A percentile compares a stretch with the other conserved stretches of the same genome.
Evolutionary conservation across 2,797 vertebrate genomes (phyloP).

Genomic region (Kryptopterus vitreolus): DNA sequence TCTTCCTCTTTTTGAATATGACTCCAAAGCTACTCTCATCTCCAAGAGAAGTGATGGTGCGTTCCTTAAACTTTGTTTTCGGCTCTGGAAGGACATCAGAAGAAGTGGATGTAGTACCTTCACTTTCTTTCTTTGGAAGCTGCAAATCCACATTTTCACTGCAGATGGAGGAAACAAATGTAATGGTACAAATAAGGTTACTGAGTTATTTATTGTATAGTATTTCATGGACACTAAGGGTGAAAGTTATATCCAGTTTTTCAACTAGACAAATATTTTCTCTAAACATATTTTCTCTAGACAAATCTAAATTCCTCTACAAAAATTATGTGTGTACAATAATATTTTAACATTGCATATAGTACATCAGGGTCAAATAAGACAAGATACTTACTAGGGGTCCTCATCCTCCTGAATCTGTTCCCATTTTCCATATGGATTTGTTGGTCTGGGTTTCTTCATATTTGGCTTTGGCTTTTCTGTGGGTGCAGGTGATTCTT

Average conservation of each 20-base stretch:
- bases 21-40: slow-evolving; percentile 70
- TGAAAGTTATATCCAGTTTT: not conserved
- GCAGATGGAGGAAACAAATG: slow-evolving; percentile 31
- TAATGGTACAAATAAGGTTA: not conserved
- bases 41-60: slow-evolving; percentile 89
- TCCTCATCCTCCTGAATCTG: slow-evolving; percentile 75
- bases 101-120: slow-evolving; percentile 61
- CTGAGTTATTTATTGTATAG: not conserved
- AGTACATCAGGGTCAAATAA: not conserved
- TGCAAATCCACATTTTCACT: slow-evolving; percentile 88
- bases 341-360: not conserved
- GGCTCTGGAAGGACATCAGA: slow-evolving; percentile 70
- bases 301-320: not conserved
- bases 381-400: slow-evolving; percentile 69
- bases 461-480: not conserved
- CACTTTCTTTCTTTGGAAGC: slow-evolving; percentile 78
- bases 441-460: slow-evolving; percentile 71
- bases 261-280: not conserved
- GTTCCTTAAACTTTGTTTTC: slow-evolving; percentile 87
- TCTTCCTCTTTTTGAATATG: slow-evolving; percentile 88
- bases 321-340: no score
- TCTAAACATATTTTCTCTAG: not conserved
- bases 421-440: slow-evolving; percentile 88
- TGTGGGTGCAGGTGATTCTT: not conserved
- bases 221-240: not conserved